These are phyloP conservation scores for Clarias macrocephalus DNA, from an alignment of 2,113 vertebrate species.

Conservation along the genomic window DNA sequence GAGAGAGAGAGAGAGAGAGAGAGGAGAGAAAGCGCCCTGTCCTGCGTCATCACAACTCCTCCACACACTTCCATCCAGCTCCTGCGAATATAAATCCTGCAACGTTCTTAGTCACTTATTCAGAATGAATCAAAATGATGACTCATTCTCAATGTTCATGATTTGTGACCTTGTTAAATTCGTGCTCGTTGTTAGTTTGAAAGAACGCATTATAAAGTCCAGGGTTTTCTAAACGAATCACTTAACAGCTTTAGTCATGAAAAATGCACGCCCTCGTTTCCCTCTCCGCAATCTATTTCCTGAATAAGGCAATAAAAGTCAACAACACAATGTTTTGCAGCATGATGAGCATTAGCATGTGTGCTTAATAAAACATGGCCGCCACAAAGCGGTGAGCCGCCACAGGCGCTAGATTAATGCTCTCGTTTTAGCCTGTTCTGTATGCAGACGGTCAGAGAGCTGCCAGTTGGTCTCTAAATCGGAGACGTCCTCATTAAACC, in stretches of 20 bases:
- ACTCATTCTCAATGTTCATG: not conserved
- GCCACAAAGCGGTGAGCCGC: not conserved
- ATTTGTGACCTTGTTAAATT: constrained; percentile 9
- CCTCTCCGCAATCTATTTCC: not conserved
- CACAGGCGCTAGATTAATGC: not conserved
- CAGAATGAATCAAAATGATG: not conserved
- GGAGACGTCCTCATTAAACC: constrained; percentile 17
- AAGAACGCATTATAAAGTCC: not conserved
- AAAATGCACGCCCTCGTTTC: not conserved
- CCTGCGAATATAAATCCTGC: not conserved
- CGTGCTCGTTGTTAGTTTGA: not conserved
- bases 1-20: too few species aligned
- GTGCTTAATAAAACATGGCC: constrained; percentile 38
- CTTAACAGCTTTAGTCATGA: constrained; percentile 6
- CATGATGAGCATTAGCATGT: not conserved
- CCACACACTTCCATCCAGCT: not conserved
- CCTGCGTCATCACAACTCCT: not conserved
- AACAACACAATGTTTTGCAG: constrained; percentile 11
- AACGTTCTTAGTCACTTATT: not conserved
- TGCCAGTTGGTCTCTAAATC: not conserved
- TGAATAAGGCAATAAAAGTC: constrained; percentile 18
- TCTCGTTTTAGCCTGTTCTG: not conserved
- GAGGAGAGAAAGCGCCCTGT: not conserved
- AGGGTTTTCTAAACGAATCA: not conserved
- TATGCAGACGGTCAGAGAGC: not conserved